Percentiles rank a stretch among this genome's conserved stretches.
Conservation (phyloP, 2,888 invertebrate species). For the Heliconius sara region DNA sequence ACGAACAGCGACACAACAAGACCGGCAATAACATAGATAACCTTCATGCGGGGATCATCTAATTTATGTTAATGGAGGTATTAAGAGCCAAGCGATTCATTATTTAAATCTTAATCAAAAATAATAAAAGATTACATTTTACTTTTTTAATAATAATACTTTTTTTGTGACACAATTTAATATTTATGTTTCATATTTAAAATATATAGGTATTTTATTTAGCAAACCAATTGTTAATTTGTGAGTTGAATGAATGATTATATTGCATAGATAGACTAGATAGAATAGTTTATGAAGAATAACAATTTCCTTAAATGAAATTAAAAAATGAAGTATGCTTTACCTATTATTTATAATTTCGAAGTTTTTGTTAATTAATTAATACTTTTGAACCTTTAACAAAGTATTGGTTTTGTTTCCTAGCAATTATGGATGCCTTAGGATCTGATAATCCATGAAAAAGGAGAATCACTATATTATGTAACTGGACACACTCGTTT, state of each 20-base stretch:
- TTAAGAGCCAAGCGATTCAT: constrained; percentile 33
- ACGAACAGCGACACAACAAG: constrained; percentile 62
- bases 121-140: neutral
- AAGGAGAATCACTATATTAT: no score
- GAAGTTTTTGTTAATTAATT: constrained; percentile 75
- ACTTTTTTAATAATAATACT: neutral
- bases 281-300: neutral
- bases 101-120: constrained; percentile 18
- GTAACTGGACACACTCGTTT: neutral
- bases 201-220: neutral
- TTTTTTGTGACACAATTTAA: neutral
- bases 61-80: constrained; percentile 59
- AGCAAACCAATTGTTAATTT: neutral
- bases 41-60: constrained; percentile 64
- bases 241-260: no score
- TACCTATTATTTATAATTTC: constrained; percentile 66
- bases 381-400: constrained; percentile 73
- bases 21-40: constrained; percentile 67
- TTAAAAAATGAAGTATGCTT: neutral
- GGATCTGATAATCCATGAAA: neutral
- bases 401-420: constrained; percentile 54
- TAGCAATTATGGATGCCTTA: neutral
- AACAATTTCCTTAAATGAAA: neutral
- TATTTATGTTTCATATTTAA: neutral
- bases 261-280: no score